Conservation (phyloP, 2,888 invertebrate species). For the Coelinius sp. region DNA sequence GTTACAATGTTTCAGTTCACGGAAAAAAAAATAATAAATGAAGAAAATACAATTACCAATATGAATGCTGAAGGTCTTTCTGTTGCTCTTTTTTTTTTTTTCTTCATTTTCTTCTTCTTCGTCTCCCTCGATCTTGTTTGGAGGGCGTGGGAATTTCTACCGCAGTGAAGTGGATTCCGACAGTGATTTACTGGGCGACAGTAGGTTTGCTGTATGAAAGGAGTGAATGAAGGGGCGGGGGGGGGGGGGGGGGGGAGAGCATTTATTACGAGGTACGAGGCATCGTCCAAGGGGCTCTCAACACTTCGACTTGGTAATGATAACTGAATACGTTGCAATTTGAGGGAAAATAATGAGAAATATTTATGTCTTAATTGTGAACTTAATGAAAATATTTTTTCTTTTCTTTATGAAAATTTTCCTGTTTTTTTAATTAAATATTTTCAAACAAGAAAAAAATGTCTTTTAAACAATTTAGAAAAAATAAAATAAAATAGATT, state of each 20-base stretch:
- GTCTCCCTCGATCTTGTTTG: conserved; percentile 1
- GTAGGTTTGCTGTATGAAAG: conserved; percentile 3
- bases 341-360: background rate
- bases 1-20: background rate
- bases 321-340: background rate
- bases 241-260: background rate
- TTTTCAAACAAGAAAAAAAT: no score
- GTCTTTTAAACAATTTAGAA: no score
- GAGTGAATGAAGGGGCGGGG: conserved; percentile 8
- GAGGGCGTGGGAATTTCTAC: conserved; percentile 15
- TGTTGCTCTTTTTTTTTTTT: background rate
- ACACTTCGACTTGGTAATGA: conserved; percentile 1
- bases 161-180: conserved; percentile 35
- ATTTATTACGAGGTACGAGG: conserved; percentile 23
- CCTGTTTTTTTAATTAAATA: no score
- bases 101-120: background rate
- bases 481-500: no score
- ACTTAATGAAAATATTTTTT: no score
- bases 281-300: background rate
- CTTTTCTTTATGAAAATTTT: no score
- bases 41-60: background rate
- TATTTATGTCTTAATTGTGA: background rate
- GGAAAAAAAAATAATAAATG: background rate
- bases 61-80: background rate
- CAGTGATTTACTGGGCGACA: conserved; percentile 34